Evolutionary conservation across 2,113 vertebrate genomes (phyloP), one percentile per base, ranked within the genome.

Genomic region (Amblyopsis rosae): DNA sequence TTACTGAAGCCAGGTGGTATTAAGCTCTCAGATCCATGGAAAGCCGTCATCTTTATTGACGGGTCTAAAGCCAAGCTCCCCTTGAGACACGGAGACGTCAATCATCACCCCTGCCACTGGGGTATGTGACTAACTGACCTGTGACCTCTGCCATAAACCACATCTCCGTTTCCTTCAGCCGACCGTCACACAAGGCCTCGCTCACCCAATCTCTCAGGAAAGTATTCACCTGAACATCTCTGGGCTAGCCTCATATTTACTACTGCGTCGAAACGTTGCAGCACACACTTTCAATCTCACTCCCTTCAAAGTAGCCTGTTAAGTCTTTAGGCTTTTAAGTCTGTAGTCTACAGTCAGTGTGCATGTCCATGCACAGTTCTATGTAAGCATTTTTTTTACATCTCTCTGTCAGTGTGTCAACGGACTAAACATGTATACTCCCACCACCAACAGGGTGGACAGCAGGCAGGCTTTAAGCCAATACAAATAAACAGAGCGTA

Each of bases 401-500:
- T 53, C 32, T 32, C 8, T 65, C n/a, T 16, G 41, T 62, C 12
- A 35, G 70, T 70, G 53, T 70, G 33, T 51, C 32, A 17, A 67
- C 46, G 56, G 77, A 76, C 71, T 65, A 41, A 41, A 41, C 54
- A 71, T 1, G 1, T 73, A 63, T 76, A n/a, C 4, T 62, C 67
- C 71, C 35, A 41, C 35, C 58, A 67, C 51, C 15, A 57, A 7
- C 32, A 73, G 41, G 70, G 83, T 72, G 76, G 65, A 75, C 82
- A 65, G 63, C 26, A 10, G 9, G 26, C 26, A 6, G 19, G 19
- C 48, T 47, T 4, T 81, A 57, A 56, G 75, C 82, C 78, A 87
- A 63, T 10, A 50, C 8, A 88, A 88, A 85, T 76, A 88, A 89
- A 85, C 75, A 73, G 10, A 70, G 65, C 69, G 62, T 70, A 59